Percentiles rank a stretch among this genome's conserved stretches.
Conservation (phyloP, 2,888 invertebrate species). For the Orthonevra nobilis region DNA sequence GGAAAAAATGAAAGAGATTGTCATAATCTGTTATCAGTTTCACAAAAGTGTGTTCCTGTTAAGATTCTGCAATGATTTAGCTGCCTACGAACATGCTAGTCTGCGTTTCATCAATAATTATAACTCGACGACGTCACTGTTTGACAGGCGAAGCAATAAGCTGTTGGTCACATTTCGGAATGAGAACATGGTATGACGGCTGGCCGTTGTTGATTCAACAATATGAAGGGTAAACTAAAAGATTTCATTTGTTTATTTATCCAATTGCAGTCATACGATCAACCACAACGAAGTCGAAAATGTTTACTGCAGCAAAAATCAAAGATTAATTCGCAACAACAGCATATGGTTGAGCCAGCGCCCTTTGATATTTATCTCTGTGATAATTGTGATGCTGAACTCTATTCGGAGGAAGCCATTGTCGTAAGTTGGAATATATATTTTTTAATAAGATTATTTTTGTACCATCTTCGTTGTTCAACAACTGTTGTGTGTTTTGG, state of each 20-base stretch:
- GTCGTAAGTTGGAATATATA: slow-evolving; percentile 78
- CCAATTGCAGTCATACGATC: slow-evolving; percentile 78
- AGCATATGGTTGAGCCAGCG: slow-evolving; percentile 82
- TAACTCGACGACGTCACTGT: slow-evolving; percentile 87
- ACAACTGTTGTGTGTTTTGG: too few species aligned
- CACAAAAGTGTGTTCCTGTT: slow-evolving; percentile 87
- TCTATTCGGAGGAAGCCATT: slow-evolving; percentile 82
- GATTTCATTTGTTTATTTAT: not conserved
- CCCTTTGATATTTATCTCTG: slow-evolving; percentile 86
- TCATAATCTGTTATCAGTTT: slow-evolving; percentile 86
- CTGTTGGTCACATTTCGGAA: slow-evolving; percentile 88
- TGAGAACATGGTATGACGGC: slow-evolving; percentile 86
- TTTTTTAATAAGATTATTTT: not conserved
- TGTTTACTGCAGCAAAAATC: slow-evolving; percentile 80
- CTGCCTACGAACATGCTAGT: slow-evolving; percentile 84
- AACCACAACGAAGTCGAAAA: slow-evolving; percentile 79
- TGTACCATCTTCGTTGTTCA: too few species aligned
- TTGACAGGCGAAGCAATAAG: slow-evolving; percentile 84
- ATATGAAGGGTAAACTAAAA: not conserved
- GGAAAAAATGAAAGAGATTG: slow-evolving; percentile 84
- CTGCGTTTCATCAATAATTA: slow-evolving; percentile 87
- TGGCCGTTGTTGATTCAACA: slow-evolving; percentile 72
- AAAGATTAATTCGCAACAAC: slow-evolving; percentile 77
- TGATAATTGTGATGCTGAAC: slow-evolving; percentile 88
- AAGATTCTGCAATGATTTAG: slow-evolving; percentile 86